phyloP scores from a whole-genome alignment of 2,888 invertebrate species.

The Megamerina dolium region DNA sequence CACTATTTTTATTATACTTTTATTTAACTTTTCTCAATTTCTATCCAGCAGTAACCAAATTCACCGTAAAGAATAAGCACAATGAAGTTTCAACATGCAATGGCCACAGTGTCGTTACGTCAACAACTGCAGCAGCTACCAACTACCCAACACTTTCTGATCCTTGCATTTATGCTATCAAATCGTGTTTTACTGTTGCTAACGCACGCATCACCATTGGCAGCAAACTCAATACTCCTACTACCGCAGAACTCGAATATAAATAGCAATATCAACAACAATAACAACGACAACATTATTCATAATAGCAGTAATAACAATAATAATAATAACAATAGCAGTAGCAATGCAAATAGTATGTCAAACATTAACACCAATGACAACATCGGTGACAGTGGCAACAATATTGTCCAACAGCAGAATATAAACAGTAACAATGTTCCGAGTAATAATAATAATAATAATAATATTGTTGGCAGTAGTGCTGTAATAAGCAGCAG shows the following conservation, averaged over 20 bases:
- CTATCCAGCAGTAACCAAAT: too few species aligned
- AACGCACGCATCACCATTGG: too few species aligned
- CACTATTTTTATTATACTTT: too few species aligned
- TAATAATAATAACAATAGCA: neutral
- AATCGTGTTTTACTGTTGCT: too few species aligned
- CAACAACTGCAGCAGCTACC: too few species aligned
- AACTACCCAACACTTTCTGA: too few species aligned
- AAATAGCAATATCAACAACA: conserved; percentile 6
- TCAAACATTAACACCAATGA: neutral
- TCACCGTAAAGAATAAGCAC: too few species aligned
- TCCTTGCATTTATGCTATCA: too few species aligned
- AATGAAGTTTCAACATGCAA: neutral
- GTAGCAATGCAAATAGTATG: neutral
- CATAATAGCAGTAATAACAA: neutral
- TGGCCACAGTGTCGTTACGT: too few species aligned
- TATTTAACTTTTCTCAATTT: too few species aligned
- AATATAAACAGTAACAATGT: conserved; percentile 8
- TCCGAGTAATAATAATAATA: conserved; percentile 19
- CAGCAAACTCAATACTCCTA: neutral
- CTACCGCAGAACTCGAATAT: neutral
- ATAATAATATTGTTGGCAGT: conserved; percentile 12
- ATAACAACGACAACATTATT: conserved; percentile 11
- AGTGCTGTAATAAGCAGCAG: conserved; percentile 16
- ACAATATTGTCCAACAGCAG: too few species aligned
- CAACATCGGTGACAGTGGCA: conserved; percentile 1